Conservation (phyloP, 2,888 invertebrate species). For the Girardia tigrina region DNA sequence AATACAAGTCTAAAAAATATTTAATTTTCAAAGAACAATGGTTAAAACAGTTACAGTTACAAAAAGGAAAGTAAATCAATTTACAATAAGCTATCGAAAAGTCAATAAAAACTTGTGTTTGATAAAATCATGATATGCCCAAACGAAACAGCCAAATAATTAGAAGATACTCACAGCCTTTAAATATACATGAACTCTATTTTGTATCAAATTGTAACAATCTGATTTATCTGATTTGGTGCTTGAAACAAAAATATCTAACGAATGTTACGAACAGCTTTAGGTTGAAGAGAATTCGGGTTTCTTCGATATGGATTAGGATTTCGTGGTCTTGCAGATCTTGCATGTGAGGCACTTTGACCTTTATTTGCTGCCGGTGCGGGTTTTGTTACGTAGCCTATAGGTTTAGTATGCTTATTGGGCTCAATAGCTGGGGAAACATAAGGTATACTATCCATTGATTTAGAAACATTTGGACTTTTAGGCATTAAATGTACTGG, state of each 20-base stretch:
- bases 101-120: too few relatives aligned
- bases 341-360: neutral
- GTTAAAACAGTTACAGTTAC: too few relatives aligned
- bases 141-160: neutral
- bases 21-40: too few relatives aligned
- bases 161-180: neutral
- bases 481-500: neutral
- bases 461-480: neutral
- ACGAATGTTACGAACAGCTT: neutral
- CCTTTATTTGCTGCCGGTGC: neutral
- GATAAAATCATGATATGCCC: constrained; percentile 17
- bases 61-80: too few relatives aligned
- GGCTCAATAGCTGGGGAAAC: neutral
- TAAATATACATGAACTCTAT: neutral
- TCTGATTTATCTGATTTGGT: neutral
- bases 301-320: neutral
- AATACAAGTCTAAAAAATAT: too few relatives aligned
- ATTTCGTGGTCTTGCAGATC: neutral
- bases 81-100: too few relatives aligned
- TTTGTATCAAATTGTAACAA: neutral
- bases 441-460: neutral
- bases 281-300: neutral
- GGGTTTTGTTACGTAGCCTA: neutral
- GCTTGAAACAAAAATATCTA: neutral
- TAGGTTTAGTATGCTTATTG: neutral